Conservation (phyloP, 2,113 vertebrate genomes). For the Theristicus caerulescens region DNA sequence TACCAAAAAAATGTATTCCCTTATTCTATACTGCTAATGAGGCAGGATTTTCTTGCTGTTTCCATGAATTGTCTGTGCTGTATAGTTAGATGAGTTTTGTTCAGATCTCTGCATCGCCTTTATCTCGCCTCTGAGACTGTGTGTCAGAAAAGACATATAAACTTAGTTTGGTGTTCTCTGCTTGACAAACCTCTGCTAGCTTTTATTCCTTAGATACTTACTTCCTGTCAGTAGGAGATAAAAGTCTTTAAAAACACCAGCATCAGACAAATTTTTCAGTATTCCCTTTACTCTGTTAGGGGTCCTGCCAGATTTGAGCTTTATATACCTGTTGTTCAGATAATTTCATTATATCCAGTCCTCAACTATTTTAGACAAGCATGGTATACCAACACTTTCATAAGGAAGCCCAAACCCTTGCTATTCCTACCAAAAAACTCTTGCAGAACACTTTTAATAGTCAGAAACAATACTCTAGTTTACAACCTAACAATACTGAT, state of each 20-base stretch:
- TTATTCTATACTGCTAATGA: not conserved
- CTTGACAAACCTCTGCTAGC: not conserved
- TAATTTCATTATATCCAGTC: not conserved
- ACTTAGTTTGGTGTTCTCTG: not conserved
- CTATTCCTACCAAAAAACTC: not conserved
- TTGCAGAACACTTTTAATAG: not conserved
- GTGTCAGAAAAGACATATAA: not conserved
- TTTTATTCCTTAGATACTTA: not conserved
- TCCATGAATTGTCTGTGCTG: not conserved
- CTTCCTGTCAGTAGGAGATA: not conserved
- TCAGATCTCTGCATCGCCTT: not conserved
- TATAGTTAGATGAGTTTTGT: not conserved
- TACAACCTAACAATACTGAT: not conserved
- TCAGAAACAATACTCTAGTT: not conserved
- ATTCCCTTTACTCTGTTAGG: not conserved
- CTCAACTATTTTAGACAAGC: not conserved
- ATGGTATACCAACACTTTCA: not conserved
- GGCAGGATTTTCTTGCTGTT: not conserved
- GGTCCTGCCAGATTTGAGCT: not conserved
- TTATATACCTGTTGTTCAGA: not conserved
- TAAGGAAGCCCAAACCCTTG: not conserved
- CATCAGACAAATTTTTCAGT: not conserved
- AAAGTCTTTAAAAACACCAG: not conserved
- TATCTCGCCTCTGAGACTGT: not conserved
- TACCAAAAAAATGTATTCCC: not conserved